phyloP scores from a whole-genome alignment of 2,888 invertebrate genomes.

The Ornithoptera priamus region DNA sequence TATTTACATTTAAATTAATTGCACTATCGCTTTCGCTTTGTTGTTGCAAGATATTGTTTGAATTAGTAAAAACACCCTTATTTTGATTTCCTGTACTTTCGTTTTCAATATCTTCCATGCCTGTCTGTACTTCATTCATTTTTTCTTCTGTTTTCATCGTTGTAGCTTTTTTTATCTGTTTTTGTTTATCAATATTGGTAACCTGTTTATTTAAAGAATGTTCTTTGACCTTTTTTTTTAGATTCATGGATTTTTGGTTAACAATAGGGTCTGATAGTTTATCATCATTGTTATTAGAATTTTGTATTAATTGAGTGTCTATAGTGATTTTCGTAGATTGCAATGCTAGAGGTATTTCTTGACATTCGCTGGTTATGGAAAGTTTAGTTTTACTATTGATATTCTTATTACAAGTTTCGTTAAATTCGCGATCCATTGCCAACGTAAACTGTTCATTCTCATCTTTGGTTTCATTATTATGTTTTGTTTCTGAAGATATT shows the following conservation, averaged over 20 bases:
- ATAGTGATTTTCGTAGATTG: not conserved
- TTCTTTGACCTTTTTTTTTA: not conserved
- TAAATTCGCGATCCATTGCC: not conserved
- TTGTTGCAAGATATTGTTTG: not conserved
- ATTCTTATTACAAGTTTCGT: not conserved
- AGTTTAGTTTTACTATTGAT: not conserved
- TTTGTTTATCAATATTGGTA: constrained; percentile 9
- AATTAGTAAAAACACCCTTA: not conserved
- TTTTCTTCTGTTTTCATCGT: constrained; percentile 1
- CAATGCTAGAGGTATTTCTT: not conserved
- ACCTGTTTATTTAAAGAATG: constrained; percentile 2
- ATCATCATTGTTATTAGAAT: not conserved
- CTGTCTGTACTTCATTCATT: not conserved
- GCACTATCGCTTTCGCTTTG: not conserved
- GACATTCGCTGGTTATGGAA: not conserved
- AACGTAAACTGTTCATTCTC: not conserved
- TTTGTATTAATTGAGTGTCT: constrained; percentile 6
- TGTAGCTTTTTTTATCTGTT: constrained; percentile 9
- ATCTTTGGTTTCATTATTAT: not conserved
- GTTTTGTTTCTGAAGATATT: not conserved
- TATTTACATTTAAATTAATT: not conserved
- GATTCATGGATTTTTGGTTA: not conserved
- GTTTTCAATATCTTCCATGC: not conserved
- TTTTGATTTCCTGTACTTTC: not conserved
- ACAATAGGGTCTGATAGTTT: not conserved